Evolutionary conservation across 2,113 vertebrate genomes (phyloP).

Genomic region (Myotis brandtii): DNA sequence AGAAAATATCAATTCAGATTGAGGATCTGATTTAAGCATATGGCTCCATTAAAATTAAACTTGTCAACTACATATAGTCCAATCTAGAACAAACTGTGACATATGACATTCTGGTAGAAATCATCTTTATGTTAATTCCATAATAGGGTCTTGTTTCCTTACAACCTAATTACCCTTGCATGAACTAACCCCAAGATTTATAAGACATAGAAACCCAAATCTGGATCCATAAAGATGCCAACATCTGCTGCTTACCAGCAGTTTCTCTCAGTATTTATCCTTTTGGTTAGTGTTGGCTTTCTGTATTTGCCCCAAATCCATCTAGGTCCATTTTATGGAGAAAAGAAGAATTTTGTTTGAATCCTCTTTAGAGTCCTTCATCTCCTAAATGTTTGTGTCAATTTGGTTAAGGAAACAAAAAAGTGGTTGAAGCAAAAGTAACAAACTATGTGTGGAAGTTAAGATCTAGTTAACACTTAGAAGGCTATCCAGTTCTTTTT

Average conservation of each 20-base stretch:
- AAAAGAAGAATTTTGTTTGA: constrained; percentile 25
- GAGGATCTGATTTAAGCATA: constrained; percentile 14
- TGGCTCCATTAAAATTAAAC: constrained; percentile 29
- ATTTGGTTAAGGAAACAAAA: constrained; percentile 14
- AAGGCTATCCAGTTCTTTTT: constrained; percentile 12
- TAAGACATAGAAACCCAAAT: background rate
- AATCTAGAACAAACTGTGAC: constrained; percentile 26
- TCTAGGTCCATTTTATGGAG: background rate
- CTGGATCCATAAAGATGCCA: background rate
- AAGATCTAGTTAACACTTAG: background rate
- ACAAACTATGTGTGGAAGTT: constrained; percentile 12
- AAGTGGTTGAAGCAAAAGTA: constrained; percentile 52
- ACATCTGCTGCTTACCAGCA: background rate
- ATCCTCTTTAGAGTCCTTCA: constrained; percentile 30
- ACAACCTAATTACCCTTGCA: background rate
- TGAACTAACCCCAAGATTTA: background rate
- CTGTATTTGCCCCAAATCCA: background rate
- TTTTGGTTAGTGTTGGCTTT: constrained; percentile 10
- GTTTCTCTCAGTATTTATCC: background rate
- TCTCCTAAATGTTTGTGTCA: background rate
- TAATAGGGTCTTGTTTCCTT: constrained; percentile 27
- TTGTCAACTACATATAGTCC: background rate
- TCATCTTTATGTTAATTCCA: constrained; percentile 2
- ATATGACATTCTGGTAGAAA: constrained; percentile 16
- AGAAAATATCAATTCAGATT: background rate